Conservation (phyloP, 2,113 vertebrate genomes). For the Rhagologus leucostigma region DNA sequence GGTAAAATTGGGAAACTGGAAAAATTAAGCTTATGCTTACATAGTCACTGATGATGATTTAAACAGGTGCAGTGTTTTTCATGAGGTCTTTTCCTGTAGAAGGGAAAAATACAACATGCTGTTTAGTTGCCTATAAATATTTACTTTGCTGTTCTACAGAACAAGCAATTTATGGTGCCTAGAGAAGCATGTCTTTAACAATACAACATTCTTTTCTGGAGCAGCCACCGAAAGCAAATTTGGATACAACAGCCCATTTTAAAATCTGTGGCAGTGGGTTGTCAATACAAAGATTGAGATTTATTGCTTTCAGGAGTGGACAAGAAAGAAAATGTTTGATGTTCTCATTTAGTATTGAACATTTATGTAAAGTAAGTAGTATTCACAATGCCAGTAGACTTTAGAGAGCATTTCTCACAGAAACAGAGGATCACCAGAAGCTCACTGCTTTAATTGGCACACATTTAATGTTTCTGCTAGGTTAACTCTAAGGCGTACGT, state of each 20-base stretch:
- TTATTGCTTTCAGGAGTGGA: background rate
- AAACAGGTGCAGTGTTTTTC: background rate
- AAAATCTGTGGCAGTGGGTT: background rate
- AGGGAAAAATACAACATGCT: background rate
- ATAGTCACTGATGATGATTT: background rate
- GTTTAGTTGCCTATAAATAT: background rate
- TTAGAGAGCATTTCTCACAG: background rate
- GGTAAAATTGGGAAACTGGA: background rate
- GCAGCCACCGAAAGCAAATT: background rate
- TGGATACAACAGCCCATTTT: background rate
- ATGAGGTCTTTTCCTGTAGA: background rate
- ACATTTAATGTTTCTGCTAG: background rate
- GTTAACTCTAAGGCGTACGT: background rate
- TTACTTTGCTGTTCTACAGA: background rate
- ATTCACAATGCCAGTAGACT: background rate
- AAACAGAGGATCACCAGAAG: background rate
- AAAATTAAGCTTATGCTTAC: background rate
- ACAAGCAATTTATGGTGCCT: background rate
- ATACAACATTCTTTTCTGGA: background rate
- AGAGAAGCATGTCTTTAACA: background rate
- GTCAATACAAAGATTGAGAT: background rate
- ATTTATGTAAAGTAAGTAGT: background rate
- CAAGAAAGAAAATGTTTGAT: background rate
- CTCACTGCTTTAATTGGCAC: background rate
- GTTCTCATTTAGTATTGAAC: background rate